Evolutionary conservation across 2,113 vertebrate species (phyloP), one percentile per base, ranked within the genome.

Genomic region (Equus quagga): DNA sequence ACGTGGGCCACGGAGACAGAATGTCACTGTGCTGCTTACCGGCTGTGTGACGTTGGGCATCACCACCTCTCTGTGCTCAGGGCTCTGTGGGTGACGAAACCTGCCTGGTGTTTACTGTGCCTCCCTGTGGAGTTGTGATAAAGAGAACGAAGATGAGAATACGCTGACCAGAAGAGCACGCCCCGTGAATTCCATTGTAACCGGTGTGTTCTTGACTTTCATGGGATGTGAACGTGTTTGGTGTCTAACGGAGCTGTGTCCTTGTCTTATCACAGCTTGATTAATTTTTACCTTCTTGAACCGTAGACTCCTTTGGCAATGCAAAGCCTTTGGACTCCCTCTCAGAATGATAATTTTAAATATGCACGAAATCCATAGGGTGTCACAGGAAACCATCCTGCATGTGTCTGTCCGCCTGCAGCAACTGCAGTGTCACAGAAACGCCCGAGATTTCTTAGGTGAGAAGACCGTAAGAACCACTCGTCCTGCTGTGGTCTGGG

Each of bases 161-260:
- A 21, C 17, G 24, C 14, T 31, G 46, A 33, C 41, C 83, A 72
- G 69, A 31, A 44, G 26, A 80, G 36, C 24, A 17, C 3, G 3
- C 41, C 28, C 49, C 75, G 10, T 10, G 23, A 44, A 28, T 44
- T 82, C 49, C 33, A 15, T 54, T 6, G 0, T 46, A n/a, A 49
- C 13, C 44, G 26, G 41, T 2, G 7, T 6, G 2, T 23, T 23
- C n/a, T 67, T 21, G 5, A 56, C 18, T 54, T 86, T 67, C 56
- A 23, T 44, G 49, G 60, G 12, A 14, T 14, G 0, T 9, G n/a
- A 56, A 13, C 1, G 5, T 12, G 1, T 46, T 11, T 5, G 14
- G 12, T 31, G 5, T 11, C 33, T 1, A 10, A 5, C 0, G n/a
- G 75, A 60, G 21, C 15, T 4, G 5, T 60, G 41, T 21, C 49